A percentile compares a stretch with the other conserved stretches of the same genome.
phyloP scores from a whole-genome alignment of 2,888 invertebrate genomes.

The Eudasyphora cyanicolor region DNA sequence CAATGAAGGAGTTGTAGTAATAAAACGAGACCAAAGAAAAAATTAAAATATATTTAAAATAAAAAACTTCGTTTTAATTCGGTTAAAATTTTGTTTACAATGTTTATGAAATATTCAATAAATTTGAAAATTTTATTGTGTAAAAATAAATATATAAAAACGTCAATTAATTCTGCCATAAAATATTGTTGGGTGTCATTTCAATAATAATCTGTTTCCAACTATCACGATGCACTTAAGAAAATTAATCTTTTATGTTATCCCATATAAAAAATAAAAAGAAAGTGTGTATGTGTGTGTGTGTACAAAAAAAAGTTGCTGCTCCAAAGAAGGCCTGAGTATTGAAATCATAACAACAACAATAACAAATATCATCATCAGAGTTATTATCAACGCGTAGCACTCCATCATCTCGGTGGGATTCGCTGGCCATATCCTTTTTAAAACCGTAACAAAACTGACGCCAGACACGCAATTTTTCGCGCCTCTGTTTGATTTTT shows the following conservation, averaged over 20 bases:
- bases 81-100: neutral
- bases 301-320: conserved; percentile 24
- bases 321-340: neutral
- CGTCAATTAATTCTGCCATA: neutral
- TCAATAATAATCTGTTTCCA: neutral
- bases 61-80: neutral
- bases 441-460: neutral
- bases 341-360: conserved; percentile 13
- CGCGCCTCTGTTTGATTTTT: neutral
- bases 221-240: neutral
- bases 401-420: neutral
- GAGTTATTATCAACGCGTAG: neutral
- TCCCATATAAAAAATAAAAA: neutral
- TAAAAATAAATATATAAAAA: neutral
- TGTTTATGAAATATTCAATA: neutral
- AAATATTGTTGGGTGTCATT: no score
- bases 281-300: no score
- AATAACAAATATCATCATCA: neutral
- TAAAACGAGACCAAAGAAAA: conserved; percentile 4
- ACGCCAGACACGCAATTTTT: neutral
- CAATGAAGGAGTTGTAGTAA: neutral
- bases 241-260: conserved; percentile 17
- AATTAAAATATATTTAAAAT: no score
- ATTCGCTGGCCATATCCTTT: neutral
- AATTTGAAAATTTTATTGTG: neutral